phyloP scores from a whole-genome alignment of 2,888 invertebrate species.

The Cartodere bifasciata region DNA sequence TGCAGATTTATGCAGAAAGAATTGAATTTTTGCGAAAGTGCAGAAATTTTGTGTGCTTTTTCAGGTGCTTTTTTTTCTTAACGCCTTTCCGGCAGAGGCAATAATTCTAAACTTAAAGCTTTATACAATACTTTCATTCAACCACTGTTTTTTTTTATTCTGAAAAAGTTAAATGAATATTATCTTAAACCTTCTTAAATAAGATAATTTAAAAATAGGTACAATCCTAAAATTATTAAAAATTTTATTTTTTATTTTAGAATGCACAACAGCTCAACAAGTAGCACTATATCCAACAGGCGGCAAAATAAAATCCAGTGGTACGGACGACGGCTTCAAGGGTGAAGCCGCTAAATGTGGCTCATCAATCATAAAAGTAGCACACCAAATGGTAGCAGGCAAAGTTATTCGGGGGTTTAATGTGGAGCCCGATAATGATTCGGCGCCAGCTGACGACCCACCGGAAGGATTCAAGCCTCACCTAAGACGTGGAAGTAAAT shows the following conservation, averaged over 20 bases:
- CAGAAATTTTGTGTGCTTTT: too few relatives aligned
- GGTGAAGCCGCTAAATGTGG: conserved; percentile 58
- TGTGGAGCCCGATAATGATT: conserved; percentile 19
- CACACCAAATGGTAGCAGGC: conserved; percentile 44
- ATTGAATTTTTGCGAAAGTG: too few relatives aligned
- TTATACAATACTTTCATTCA: too few relatives aligned
- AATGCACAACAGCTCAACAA: conserved; percentile 15
- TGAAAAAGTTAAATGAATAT: too few relatives aligned
- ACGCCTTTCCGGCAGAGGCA: too few relatives aligned
- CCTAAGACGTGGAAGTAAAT: conserved; percentile 52
- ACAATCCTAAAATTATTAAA: too few relatives aligned
- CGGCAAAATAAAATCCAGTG: conserved; percentile 42
- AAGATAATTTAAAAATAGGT: too few relatives aligned
- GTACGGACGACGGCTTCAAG: conserved; percentile 59
- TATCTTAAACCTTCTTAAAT: too few relatives aligned
- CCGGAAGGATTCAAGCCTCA: conserved; percentile 31
- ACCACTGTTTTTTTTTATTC: too few relatives aligned
- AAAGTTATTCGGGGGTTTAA: conserved; percentile 33
- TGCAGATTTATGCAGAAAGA: too few relatives aligned
- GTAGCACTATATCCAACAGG: conserved; percentile 17
- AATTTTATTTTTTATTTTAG: conserved; percentile 11
- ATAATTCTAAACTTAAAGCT: too few relatives aligned
- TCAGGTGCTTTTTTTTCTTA: too few relatives aligned
- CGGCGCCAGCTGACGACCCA: conserved; percentile 18
- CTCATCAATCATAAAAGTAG: conserved; percentile 45